These are phyloP conservation scores for Coturnix japonica DNA, from an alignment of 2,113 vertebrate genomes.

Conservation along the genomic window DNA sequence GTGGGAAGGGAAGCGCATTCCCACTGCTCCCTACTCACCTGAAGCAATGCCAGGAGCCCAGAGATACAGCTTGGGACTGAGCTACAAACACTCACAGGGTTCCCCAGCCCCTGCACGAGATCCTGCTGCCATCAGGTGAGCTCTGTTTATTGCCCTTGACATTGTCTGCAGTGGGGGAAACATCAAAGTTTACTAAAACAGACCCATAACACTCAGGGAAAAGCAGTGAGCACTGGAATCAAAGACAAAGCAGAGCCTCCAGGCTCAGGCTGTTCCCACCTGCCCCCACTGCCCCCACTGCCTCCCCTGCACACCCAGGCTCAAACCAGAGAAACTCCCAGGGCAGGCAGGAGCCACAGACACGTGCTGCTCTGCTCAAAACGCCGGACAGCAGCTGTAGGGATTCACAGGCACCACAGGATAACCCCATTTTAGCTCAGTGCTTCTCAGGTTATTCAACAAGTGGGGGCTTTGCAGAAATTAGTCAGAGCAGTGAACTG, in stretches of 20 bases:
- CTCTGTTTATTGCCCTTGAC: neutral
- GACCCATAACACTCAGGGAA: neutral
- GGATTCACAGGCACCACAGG: neutral
- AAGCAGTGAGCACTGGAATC: neutral
- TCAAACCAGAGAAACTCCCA: neutral
- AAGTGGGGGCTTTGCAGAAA: neutral
- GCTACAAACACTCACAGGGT: too few relatives aligned
- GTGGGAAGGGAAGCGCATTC: neutral
- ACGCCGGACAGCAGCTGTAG: neutral
- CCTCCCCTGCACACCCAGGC: neutral
- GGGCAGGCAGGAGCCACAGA: neutral
- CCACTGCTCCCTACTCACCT: neutral
- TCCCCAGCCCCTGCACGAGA: fast-evolving
- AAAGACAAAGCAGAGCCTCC: neutral
- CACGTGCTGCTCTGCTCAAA: neutral
- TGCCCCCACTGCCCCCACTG: fast-evolving
- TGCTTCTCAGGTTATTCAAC: conserved; percentile 1
- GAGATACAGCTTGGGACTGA: neutral
- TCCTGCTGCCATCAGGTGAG: neutral
- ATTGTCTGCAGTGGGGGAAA: neutral
- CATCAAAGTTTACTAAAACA: neutral
- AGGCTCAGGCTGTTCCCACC: fast-evolving
- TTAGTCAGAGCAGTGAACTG: neutral
- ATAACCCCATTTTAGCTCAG: neutral
- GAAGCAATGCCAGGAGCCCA: neutral